Evolutionary conservation across 1,140 invertebrate genomes (phyloP), one percentile per base, ranked within the genome.

Genomic region (Pseudomyrmex gracilis): DNA sequence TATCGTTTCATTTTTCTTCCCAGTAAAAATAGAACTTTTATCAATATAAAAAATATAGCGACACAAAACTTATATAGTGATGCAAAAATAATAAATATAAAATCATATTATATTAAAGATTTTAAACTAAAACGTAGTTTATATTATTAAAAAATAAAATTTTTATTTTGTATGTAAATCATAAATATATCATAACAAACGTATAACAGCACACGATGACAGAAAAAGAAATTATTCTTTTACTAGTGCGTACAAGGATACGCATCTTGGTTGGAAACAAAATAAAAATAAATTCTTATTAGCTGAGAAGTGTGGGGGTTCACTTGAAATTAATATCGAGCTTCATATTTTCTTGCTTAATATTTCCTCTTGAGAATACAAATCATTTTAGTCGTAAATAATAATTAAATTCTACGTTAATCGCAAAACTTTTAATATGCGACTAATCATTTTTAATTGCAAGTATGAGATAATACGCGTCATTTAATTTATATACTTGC

Each of bases 251-350:
- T 34, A 34, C 7, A 34, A 34, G 34, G 61, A 87, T 86, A 78
- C 55, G 82, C 82, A 73, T n/a, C 68, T 85, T 86, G 77, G 58
- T 73, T 73, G 73, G 24, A 74, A 80, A 84, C 49, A 63, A 58
- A 73, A 83, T 77, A 22, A 80, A 61, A 80, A 17, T 53, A 73
- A 68, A 80, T 87, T 84, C 17, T 55, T 51, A 73, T 78, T 84
- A 68, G 82, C 73, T 85, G 80, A 68, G 73, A 84, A 80, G 71
- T 76, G 61, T 66, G 70, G n/a, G 43, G 73, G n/a, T n/a, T n/a
- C 70, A 57, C 86, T 80, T 45, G 82, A 57, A 87, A 87, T 84
- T 87, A 87, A 87, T 76, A 55, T 45, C 24, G 43, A 34, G 10
- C 22, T 64, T 87, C 58, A 53, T 71, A 87, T 86, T 86, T 86